Evolutionary conservation across 1,140 invertebrate species (phyloP).

Genomic region (Pollicipes pollicipes): DNA sequence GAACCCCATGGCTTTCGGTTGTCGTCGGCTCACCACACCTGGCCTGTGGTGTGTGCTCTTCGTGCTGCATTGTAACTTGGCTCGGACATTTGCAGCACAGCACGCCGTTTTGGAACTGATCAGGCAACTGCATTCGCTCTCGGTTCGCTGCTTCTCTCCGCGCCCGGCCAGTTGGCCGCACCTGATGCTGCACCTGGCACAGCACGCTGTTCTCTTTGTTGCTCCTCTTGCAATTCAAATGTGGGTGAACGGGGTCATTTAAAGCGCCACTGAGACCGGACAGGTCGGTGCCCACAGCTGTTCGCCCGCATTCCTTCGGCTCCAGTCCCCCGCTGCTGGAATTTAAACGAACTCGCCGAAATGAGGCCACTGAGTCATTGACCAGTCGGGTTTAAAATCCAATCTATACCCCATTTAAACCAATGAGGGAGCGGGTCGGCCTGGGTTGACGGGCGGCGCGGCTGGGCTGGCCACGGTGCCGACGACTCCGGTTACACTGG

Average conservation of each 20-base stretch:
- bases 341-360: background rate
- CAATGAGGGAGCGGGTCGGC: background rate
- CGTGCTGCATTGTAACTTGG: no score
- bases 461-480: background rate
- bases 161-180: no score
- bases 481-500: background rate
- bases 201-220: background rate
- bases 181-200: no score
- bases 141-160: no score
- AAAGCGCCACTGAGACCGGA: background rate
- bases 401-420: background rate
- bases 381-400: background rate
- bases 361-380: background rate
- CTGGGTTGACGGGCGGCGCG: no score
- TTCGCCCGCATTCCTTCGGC: background rate
- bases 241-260: background rate
- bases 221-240: background rate
- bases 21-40: no score
- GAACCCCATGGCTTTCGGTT: no score
- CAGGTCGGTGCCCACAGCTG: background rate
- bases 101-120: no score
- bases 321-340: background rate
- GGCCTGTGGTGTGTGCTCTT: no score
- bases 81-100: no score
- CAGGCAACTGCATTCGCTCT: no score